phyloP scores from a whole-genome alignment of 2,113 vertebrate species.

The Symphodus melops region DNA sequence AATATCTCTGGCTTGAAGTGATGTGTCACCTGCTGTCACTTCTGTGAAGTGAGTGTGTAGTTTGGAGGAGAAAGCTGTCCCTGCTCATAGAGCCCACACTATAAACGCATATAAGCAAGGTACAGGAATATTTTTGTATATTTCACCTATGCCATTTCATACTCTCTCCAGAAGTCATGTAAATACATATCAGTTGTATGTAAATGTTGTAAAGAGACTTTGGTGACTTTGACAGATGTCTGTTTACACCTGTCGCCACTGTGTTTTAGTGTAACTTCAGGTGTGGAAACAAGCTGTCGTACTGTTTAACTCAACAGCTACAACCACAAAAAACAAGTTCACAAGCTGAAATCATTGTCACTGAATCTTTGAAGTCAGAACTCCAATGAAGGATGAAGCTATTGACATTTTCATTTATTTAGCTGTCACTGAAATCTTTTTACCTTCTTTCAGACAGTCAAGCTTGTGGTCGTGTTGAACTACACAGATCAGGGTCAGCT shows the following conservation, averaged over 20 bases:
- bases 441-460: slow-evolving; percentile 21
- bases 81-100: slow-evolving; percentile 65
- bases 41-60: slow-evolving; percentile 84
- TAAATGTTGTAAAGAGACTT: slow-evolving; percentile 66
- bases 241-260: slow-evolving; percentile 71
- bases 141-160: slow-evolving; percentile 82
- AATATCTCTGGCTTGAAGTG: slow-evolving; percentile 70
- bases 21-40: slow-evolving; percentile 81
- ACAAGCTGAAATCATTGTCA: slow-evolving; percentile 59
- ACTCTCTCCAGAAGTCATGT: slow-evolving; percentile 73
- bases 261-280: slow-evolving; percentile 65
- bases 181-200: slow-evolving; percentile 72
- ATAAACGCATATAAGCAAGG: slow-evolving; percentile 71
- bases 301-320: slow-evolving; percentile 45
- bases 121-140: slow-evolving; percentile 84
- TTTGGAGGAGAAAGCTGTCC: slow-evolving; percentile 22
- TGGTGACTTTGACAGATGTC: slow-evolving; percentile 59
- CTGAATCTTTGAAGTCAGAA: slow-evolving; percentile 60
- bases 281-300: slow-evolving; percentile 62
- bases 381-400: slow-evolving; percentile 69
- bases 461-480: slow-evolving; percentile 21
- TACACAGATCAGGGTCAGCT: slow-evolving; percentile 20
- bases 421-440: slow-evolving; percentile 63
- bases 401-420: slow-evolving; percentile 49
- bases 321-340: slow-evolving; percentile 44